These are phyloP conservation scores for Dreissena polymorpha DNA, from an alignment of 1,140 invertebrate species.

Conservation along the genomic window DNA sequence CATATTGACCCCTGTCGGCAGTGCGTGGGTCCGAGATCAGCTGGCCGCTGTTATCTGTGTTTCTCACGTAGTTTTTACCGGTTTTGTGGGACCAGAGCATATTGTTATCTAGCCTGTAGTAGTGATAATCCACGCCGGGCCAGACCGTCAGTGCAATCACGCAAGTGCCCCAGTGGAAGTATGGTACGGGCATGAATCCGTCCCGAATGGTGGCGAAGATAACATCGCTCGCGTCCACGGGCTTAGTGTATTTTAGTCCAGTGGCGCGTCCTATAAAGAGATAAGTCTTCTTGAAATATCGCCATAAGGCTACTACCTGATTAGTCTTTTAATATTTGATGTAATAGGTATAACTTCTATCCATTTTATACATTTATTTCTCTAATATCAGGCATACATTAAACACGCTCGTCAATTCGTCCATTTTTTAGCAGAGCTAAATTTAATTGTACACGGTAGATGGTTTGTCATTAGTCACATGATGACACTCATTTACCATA, in stretches of 20 bases:
- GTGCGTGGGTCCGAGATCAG: conserved; percentile 27
- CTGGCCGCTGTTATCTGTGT: conserved; percentile 44
- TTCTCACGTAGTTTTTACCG: conserved; percentile 18
- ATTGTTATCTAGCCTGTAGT: conserved; percentile 37
- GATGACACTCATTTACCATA: too few species aligned
- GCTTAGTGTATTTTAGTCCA: neutral
- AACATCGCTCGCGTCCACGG: neutral
- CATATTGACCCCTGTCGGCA: conserved; percentile 40
- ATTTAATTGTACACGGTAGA: too few species aligned
- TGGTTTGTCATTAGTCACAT: too few species aligned
- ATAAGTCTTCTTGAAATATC: too few species aligned
- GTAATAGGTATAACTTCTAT: too few species aligned
- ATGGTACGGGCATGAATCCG: conserved; percentile 31
- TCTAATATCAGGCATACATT: too few species aligned
- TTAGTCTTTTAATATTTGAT: too few species aligned
- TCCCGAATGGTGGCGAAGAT: conserved; percentile 25
- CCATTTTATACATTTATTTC: too few species aligned
- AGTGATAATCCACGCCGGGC: conserved; percentile 37
- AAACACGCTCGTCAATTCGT: too few species aligned
- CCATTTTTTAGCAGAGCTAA: too few species aligned
- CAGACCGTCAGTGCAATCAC: conserved; percentile 31
- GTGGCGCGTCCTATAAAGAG: conserved; percentile 20
- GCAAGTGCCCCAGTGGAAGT: conserved; percentile 6
- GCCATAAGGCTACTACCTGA: too few species aligned
- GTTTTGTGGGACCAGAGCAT: conserved; percentile 47